Conservation (phyloP, 1,140 invertebrate genomes). For the Penaeus indicus region DNA sequence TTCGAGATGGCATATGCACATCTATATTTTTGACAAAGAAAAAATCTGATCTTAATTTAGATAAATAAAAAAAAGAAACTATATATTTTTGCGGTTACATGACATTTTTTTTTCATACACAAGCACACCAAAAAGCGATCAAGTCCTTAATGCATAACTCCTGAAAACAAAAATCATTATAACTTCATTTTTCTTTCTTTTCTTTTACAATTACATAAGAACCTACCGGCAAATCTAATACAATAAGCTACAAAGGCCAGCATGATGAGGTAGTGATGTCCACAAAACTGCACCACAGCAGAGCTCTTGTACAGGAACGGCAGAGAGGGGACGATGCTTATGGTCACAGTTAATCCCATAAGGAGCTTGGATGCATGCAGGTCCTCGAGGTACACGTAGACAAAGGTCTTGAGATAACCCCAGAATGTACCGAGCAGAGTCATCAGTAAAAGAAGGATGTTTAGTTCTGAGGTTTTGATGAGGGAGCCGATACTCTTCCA, state of each 20-base stretch:
- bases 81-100: too few relatives aligned
- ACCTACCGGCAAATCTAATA: slow-evolving; percentile 78
- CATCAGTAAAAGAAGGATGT: slow-evolving; percentile 78
- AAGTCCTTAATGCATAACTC: too few relatives aligned
- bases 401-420: slow-evolving; percentile 82
- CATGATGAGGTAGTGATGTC: slow-evolving; percentile 87
- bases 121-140: too few relatives aligned
- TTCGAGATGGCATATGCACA: neutral
- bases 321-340: slow-evolving; percentile 78
- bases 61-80: too few relatives aligned
- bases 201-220: neutral
- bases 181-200: neutral
- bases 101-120: too few relatives aligned
- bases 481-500: slow-evolving; percentile 67
- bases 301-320: slow-evolving; percentile 84
- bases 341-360: slow-evolving; percentile 78
- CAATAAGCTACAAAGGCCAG: slow-evolving; percentile 84
- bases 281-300: slow-evolving; percentile 85
- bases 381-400: slow-evolving; percentile 77
- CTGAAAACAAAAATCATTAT: neutral
- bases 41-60: too few relatives aligned
- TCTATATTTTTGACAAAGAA: neutral
- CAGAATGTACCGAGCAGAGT: slow-evolving; percentile 81
- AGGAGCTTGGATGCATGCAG: slow-evolving; percentile 75
- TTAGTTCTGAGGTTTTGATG: slow-evolving; percentile 77